These are phyloP conservation scores for Illadopsis cleaveri DNA, from an alignment of 2,113 vertebrate species.

Conservation along the genomic window DNA sequence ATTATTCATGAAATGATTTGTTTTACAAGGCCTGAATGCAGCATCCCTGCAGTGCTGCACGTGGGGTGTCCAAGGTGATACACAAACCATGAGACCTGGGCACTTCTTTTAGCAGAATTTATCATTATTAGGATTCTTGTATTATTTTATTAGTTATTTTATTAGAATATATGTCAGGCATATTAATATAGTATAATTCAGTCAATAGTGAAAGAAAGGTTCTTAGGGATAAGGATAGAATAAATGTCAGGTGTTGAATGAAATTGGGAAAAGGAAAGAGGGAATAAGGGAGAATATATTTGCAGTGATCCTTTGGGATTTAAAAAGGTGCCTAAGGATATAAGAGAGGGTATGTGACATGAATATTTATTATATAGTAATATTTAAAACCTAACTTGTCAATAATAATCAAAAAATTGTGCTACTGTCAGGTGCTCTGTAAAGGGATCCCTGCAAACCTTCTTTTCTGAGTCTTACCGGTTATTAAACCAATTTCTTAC, in stretches of 20 bases:
- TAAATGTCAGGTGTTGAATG: not conserved
- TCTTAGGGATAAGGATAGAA: not conserved
- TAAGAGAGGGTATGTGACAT: not conserved
- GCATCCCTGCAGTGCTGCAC: not conserved
- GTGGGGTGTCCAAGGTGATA: not conserved
- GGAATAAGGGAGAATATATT: not conserved
- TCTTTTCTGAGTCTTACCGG: not conserved
- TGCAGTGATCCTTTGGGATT: not conserved
- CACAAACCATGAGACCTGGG: not conserved
- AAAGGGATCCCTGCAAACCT: not conserved
- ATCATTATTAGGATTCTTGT: accelerated
- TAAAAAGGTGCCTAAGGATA: not conserved
- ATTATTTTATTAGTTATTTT: not conserved
- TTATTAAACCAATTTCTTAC: not conserved
- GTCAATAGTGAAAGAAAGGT: not conserved
- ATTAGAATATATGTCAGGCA: not conserved
- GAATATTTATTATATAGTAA: not conserved
- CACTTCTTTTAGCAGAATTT: not conserved
- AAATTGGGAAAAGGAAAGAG: not conserved
- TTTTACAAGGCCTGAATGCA: not conserved
- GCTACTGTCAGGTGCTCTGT: not conserved
- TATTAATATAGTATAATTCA: not conserved
- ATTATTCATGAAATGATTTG: not conserved
- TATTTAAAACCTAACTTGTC: not conserved
- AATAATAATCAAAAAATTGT: not conserved